These are phyloP conservation scores for Vipera ursinii DNA, from an alignment of 2,797 vertebrate genomes.

Conservation along the genomic window DNA sequence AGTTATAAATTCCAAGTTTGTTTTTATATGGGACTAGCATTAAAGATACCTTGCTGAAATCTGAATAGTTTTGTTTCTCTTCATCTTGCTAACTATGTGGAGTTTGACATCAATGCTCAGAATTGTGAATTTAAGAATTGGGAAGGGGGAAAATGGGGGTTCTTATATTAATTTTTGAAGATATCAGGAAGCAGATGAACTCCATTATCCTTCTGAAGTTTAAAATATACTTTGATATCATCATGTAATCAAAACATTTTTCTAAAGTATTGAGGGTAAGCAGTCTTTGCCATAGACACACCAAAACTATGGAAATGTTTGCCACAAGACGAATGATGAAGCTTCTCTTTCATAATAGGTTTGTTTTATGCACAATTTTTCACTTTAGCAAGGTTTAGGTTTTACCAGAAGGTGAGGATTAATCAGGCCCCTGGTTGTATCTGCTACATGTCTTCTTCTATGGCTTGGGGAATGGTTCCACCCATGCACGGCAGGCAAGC, in stretches of 20 bases:
- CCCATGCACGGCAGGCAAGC: rapidly evolving
- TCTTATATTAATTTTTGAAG: background rate
- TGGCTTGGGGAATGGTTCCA: background rate
- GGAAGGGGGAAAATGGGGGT: background rate
- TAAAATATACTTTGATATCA: background rate
- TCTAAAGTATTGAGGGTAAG: background rate
- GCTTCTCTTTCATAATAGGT: background rate
- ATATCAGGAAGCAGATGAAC: background rate
- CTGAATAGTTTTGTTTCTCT: background rate
- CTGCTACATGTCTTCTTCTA: background rate
- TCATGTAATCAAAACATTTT: background rate
- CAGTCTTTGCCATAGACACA: background rate
- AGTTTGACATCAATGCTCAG: background rate
- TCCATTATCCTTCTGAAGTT: background rate
- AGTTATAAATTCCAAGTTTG: background rate
- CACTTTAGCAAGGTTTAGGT: background rate
- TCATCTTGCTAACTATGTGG: background rate
- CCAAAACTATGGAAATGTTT: background rate
- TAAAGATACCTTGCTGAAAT: background rate
- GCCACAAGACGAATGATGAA: too few species aligned
- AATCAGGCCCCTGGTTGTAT: background rate
- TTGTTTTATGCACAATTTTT: background rate
- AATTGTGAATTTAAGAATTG: background rate
- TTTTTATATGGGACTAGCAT: background rate
- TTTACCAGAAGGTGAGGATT: background rate